Conservation (phyloP, 2,888 invertebrate genomes). For the Boloria euphrosyne region DNA sequence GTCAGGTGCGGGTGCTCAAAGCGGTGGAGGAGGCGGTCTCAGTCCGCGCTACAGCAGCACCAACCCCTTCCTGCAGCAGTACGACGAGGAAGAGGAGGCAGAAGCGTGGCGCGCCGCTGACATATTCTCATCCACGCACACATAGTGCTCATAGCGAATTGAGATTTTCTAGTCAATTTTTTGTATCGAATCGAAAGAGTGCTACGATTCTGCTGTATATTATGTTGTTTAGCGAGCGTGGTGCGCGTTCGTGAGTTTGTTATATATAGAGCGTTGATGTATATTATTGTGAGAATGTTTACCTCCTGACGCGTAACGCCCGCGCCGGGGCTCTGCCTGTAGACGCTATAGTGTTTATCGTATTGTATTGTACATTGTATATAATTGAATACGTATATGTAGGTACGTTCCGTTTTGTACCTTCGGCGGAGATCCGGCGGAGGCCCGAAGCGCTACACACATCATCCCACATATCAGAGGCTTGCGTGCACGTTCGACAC, state of each 20-base stretch:
- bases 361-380: conserved; percentile 80
- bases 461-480: conserved; percentile 80
- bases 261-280: conserved; percentile 79
- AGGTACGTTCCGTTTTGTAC: conserved; percentile 75
- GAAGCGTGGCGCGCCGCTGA: conserved; percentile 76
- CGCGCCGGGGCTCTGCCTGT: conserved; percentile 65
- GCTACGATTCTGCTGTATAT: conserved; percentile 79
- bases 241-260: conserved; percentile 76
- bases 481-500: conserved; percentile 68
- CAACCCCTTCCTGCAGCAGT: conserved; percentile 84
- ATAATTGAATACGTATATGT: conserved; percentile 72
- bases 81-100: conserved; percentile 77
- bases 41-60: conserved; percentile 78
- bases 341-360: conserved; percentile 70
- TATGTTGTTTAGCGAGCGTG: conserved; percentile 74
- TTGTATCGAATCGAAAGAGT: conserved; percentile 77
- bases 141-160: conserved; percentile 77
- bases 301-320: conserved; percentile 66
- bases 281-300: conserved; percentile 79
- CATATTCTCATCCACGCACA: conserved; percentile 77
- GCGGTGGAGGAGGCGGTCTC: conserved; percentile 43
- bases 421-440: conserved; percentile 63
- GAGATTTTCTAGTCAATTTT: conserved; percentile 82
- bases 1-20: conserved; percentile 1
- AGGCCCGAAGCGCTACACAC: conserved; percentile 70